Base-by-base conservation (phyloP, 2,797 vertebrate species). In the Helostoma temminkii region DNA sequence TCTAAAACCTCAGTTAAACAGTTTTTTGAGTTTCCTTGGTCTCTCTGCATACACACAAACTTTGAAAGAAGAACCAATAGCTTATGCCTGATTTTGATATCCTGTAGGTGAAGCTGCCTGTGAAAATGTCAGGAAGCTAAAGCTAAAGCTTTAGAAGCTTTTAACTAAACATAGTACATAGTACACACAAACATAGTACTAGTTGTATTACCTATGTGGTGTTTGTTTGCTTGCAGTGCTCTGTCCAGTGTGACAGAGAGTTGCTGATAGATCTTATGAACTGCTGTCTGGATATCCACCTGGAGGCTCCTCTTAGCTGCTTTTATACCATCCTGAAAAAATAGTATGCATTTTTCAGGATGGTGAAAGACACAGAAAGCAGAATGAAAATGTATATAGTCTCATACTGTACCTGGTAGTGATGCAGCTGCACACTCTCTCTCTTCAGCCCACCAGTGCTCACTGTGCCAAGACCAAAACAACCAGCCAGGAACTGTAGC, bases 231-330 rank as follows among this genome's bases (percentile, higher is more conserved):
- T 85, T 98, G 97, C 54, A 99, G 92, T 4, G 97, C 98, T 91
- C 95, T 92, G 87, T 99, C 98, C 82, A 99, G 89, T 0, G 97
- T 99, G 59, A 97, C 95, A 21, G 98, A 98, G 36, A 99, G 92
- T 0, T 99, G 98, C 83, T 99, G 98, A 76, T 99, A 99, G 85
- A 99, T 99, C 84, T 98, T 98, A 88, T 99, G 98, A 55, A 99
- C 98, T 6, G 97, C 97, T 1, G 95, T 94, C 78, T 99, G 98
- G 79, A 99, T 99, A 89, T 98, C 97, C 85, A 95, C 93, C 80
- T 99, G 98, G 83, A 98, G 95, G 82, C 86, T 96, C 81, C 94
- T 95, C 84, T 97, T 99, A 2, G 97, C 96, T 78, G 97, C 95
- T 91, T 96, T 95, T 58, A 99, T 96, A 32, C 97, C 97, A 77